Conservation (phyloP, 2,888 invertebrate genomes). For the Drymonia ruficornis region DNA sequence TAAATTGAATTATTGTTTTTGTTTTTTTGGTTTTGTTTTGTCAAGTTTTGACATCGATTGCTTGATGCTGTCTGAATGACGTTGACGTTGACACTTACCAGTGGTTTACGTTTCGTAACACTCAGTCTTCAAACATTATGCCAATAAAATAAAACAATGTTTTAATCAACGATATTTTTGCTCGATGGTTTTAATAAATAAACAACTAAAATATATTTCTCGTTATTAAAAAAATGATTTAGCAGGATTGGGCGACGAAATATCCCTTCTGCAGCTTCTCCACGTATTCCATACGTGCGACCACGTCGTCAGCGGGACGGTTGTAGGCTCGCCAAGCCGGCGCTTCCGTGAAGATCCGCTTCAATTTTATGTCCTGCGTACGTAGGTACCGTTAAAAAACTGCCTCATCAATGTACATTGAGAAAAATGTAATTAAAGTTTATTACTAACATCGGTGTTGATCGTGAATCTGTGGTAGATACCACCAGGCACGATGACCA, state of each 20-base stretch:
- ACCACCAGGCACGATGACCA: slow-evolving; percentile 96
- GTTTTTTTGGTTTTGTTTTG: no score
- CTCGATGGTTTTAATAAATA: no score
- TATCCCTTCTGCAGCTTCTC: slow-evolving; percentile 79
- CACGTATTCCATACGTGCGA: slow-evolving; percentile 89
- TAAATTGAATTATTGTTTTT: no score
- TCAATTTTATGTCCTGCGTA: slow-evolving; percentile 92
- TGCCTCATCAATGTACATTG: not conserved
- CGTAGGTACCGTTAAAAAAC: slow-evolving; percentile 21
- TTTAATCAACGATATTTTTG: no score
- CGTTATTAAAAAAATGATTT: not conserved
- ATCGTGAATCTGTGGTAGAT: slow-evolving; percentile 98
- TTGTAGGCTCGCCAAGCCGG: slow-evolving; percentile 97
- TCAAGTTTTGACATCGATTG: no score
- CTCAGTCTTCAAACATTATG: not conserved
- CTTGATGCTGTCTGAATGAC: no score
- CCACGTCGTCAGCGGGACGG: slow-evolving; percentile 93
- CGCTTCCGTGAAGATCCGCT: slow-evolving; percentile 95
- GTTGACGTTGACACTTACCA: no score
- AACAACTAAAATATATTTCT: no score
- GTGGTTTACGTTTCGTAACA: no score
- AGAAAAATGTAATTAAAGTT: not conserved
- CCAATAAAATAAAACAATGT: not conserved
- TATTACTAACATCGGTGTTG: slow-evolving; percentile 87
- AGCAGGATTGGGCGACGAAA: slow-evolving; percentile 51